Conservation (phyloP, 30 jellyfish, hydroid and myxozoan genomes). For the Catostylus mosaicus region DNA sequence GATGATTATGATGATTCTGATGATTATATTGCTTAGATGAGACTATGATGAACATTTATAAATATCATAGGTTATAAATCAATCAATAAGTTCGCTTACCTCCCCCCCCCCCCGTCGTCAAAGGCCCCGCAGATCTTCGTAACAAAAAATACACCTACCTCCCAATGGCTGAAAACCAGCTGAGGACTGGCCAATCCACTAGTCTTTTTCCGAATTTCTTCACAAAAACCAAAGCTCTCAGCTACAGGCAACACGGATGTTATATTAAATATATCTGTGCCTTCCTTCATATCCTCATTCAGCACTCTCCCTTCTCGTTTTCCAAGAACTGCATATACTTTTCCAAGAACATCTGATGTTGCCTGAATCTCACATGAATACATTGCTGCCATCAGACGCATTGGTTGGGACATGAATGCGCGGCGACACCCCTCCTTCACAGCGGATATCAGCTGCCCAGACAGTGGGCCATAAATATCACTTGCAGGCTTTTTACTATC, state of each 20-base stretch:
- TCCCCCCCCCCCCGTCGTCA: too few relatives aligned
- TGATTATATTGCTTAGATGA: too few relatives aligned
- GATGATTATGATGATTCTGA: too few relatives aligned
- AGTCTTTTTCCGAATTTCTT: conserved; percentile 96
- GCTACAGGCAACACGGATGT: conserved; percentile 95
- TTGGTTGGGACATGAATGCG: conserved; percentile 97
- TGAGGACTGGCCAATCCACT: conserved; percentile 99
- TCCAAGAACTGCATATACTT: conserved; percentile 91
- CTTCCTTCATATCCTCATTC: conserved; percentile 93
- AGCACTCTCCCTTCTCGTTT: conserved; percentile 93
- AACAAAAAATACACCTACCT: conserved; percentile 60
- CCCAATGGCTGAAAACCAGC: conserved; percentile 97
- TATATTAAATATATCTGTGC: conserved; percentile 90
- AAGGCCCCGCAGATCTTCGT: too few relatives aligned
- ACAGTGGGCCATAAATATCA: conserved; percentile 78
- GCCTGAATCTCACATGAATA: conserved; percentile 97
- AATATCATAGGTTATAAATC: too few relatives aligned
- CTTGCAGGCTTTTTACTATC: conserved; percentile 8
- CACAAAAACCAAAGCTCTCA: conserved; percentile 99
- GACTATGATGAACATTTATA: too few relatives aligned
- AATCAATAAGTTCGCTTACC: too few relatives aligned
- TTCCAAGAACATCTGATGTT: conserved; percentile 96
- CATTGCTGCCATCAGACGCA: conserved; percentile 98
- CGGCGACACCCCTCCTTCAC: conserved; percentile 98
- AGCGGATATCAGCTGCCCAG: conserved; percentile 95